Base-by-base conservation (phyloP, 2,113 vertebrate genomes). In the Terrapene triunguis region DNA sequence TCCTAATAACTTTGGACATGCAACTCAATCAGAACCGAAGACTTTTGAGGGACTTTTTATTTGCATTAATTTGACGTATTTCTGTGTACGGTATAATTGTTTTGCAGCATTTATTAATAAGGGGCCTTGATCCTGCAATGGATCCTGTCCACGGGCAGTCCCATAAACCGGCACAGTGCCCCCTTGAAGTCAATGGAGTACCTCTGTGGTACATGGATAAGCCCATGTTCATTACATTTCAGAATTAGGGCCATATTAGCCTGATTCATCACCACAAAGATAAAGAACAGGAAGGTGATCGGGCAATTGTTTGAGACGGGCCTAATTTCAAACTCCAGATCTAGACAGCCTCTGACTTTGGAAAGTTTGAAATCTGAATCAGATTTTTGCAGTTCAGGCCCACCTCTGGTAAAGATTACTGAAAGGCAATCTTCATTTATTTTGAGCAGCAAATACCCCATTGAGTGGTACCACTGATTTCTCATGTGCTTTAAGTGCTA, bases 371-470 rank as follows among this genome's bases (percentile, higher is more conserved):
- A 90, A 9, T 5, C 79, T 91, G 87, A 94, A 94, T 82, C 72
- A 78, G 93, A 53, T 4, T 95, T 89, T 50, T 65, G 69, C 24
- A 62, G 22, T 55, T 92, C 91, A 72, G 54, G 47, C 17, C 85
- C 38, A 9, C 80, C 35, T 94, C 76, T 90, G 84, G 48, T 94
- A 93, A 92, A 51, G 57, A 82, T 17, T 88, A 80, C 76, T 10
- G 22, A 95, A 29, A 17, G 50, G 38, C 12, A 88, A 54, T 57
- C 54, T 89, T 62, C 14, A 27, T 79, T 79, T 89, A 88, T 38
- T 69, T 21, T 38, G 69, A 74, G 78, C 95, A 95, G 90, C 87
- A 90, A 89, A 84, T 94, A 92, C 76, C 94, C 62, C 35, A 89
- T 47, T 94, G 87, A 95, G 86, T 87, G 72, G 87, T 38, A 42